Base-by-base conservation (phyloP, 2,797 vertebrate species). In the Zalophus californianus region DNA sequence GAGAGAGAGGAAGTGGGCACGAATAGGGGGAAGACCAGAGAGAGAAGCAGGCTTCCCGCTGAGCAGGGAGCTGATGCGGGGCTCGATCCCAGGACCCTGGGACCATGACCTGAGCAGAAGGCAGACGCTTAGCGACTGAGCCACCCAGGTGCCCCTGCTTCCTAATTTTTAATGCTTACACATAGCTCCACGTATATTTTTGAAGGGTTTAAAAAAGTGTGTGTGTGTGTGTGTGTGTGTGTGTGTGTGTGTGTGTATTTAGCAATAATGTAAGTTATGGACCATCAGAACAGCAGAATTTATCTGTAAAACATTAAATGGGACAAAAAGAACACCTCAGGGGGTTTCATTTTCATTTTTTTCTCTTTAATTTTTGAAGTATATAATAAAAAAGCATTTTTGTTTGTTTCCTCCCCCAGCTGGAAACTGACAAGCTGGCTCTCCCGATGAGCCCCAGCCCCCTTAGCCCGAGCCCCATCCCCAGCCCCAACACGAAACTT, bases 351-450 rank as follows among this genome's bases (percentile, higher is more conserved):
- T 88, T 96, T 85, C n/a, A 15, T 48, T 80, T 58, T 38, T 66
- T n/a, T 14, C 5, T 79, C 0, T 68, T 0, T 91, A n/a, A 38
- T 32, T 70, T 88, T 72, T 32, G 7, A 60, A 72, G 7, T 66
- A 1, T 16, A 11, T 79, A 54, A 54, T 89, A 4, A 12, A 35
- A 12, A 14, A 41, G 27, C 13, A 27, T 93, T 44, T 96, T 64
- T 73, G 44, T 83, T 88, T 72, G 77, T 41, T 79, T 60, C 54
- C 56, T 80, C 52, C 88, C 82, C 3, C 97, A 99, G 99, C 99
- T 99, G 98, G 99, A 99, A 98, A 98, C 99, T 64, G 99, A 99
- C 98, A 99, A 99, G 97, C 98, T 99, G 98, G 99, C 99, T 7
- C 99, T 99, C 70, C 99, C 99, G 0, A 99, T 99, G 98, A 99